Conservation (phyloP, 2,888 invertebrate genomes). For the Rotaria sp. region DNA sequence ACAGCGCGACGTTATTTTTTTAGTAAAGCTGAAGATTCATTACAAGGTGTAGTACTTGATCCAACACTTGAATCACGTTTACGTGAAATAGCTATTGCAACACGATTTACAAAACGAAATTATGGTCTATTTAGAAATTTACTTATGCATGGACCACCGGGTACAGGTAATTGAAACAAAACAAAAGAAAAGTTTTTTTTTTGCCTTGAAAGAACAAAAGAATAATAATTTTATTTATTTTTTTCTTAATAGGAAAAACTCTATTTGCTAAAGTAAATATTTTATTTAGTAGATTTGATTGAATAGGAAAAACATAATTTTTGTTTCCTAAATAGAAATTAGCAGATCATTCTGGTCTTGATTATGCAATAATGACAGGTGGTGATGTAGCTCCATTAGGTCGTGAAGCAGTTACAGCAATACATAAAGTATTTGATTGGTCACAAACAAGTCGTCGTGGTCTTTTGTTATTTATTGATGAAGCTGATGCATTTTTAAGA, state of each 20-base stretch:
- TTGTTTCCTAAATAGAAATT: conserved; percentile 64
- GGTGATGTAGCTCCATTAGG: conserved; percentile 98
- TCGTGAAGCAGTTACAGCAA: conserved; percentile 89
- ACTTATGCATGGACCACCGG: conserved; percentile 67
- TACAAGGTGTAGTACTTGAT: conserved; percentile 76
- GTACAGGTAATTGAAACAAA: background rate
- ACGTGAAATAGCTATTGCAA: conserved; percentile 92
- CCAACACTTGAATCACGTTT: conserved; percentile 82
- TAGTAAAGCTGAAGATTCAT: conserved; percentile 64
- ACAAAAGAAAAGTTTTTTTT: no score
- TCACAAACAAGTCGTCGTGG: conserved; percentile 58
- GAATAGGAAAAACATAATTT: background rate
- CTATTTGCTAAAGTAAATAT: conserved; percentile 71
- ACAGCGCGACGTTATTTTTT: background rate
- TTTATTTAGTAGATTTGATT: background rate
- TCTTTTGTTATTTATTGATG: conserved; percentile 78
- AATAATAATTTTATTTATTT: background rate
- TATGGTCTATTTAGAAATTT: conserved; percentile 88
- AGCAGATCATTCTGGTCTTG: conserved; percentile 93
- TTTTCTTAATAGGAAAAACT: conserved; percentile 62
- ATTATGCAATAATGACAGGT: conserved; percentile 95
- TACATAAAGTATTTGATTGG: conserved; percentile 80
- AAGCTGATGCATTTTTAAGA: conserved; percentile 89
- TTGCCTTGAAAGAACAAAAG: background rate
- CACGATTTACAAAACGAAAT: conserved; percentile 88